Conservation (phyloP, 2,797 vertebrate species). For the Neosalanx taihuensis region DNA sequence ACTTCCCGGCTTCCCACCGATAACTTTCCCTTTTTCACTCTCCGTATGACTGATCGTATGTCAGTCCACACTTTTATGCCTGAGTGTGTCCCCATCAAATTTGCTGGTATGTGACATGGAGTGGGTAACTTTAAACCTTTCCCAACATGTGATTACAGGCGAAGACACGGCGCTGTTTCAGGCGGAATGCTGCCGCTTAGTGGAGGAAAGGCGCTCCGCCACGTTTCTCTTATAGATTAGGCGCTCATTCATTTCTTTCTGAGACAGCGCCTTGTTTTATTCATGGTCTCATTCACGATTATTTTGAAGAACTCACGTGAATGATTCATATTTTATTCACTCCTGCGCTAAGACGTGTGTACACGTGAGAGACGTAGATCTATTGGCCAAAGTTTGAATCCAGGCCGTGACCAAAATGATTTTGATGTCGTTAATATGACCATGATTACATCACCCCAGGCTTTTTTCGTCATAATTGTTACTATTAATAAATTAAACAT, state of each 20-base stretch:
- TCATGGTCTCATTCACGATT: slow-evolving; percentile 59
- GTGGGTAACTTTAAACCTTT: slow-evolving; percentile 56
- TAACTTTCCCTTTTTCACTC: slow-evolving; percentile 45
- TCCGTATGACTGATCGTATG: background rate
- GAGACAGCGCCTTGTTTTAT: slow-evolving; percentile 29
- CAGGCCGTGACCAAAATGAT: background rate
- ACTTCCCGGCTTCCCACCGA: slow-evolving; percentile 14
- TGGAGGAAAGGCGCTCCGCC: slow-evolving; percentile 48
- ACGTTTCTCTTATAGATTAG: slow-evolving; percentile 11
- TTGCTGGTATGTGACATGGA: slow-evolving; percentile 69
- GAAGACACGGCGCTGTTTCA: slow-evolving; percentile 35
- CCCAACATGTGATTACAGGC: slow-evolving; percentile 60
- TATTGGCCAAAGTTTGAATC: background rate
- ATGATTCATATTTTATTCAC: slow-evolving; percentile 51
- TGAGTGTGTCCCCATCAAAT: slow-evolving; percentile 63
- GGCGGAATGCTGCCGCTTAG: slow-evolving; percentile 56
- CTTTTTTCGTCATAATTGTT: background rate
- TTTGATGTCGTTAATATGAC: background rate
- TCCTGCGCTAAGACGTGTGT: background rate
- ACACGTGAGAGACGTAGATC: too few species aligned
- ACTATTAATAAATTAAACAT: background rate
- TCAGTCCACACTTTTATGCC: slow-evolving; percentile 63
- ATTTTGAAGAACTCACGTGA: slow-evolving; percentile 16
- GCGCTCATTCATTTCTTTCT: slow-evolving; percentile 53
- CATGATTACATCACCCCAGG: background rate